Conservation (phyloP, 2,888 invertebrate genomes). For the Eupithecia inturbata region DNA sequence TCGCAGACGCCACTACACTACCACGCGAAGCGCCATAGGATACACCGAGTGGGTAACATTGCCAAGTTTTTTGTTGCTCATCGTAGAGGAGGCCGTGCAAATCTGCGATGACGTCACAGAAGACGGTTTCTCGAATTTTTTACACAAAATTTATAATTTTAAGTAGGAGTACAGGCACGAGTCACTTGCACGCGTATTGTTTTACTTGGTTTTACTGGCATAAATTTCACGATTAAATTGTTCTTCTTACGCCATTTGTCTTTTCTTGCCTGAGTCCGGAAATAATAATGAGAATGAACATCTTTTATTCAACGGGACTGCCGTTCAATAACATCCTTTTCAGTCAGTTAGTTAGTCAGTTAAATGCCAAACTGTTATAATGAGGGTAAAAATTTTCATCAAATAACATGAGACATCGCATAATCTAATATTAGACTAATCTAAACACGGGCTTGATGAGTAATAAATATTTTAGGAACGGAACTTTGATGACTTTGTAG, state of each 20-base stretch:
- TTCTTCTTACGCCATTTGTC: constrained; percentile 1
- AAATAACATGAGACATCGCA: constrained; percentile 31
- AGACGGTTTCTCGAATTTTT: constrained; percentile 39
- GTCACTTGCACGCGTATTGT: constrained; percentile 12
- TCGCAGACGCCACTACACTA: constrained; percentile 59
- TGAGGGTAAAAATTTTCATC: not conserved
- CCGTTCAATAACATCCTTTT: constrained; percentile 1
- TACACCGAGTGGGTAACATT: constrained; percentile 61
- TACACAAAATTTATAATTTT: constrained; percentile 25
- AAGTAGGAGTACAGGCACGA: constrained; percentile 31
- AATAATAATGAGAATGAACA: not conserved
- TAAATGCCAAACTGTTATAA: not conserved
- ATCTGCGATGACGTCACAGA: constrained; percentile 57
- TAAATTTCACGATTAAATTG: constrained; percentile 27
- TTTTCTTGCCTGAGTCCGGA: not conserved
- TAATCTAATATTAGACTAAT: constrained; percentile 51
- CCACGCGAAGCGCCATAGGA: constrained; percentile 64
- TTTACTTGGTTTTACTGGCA: constrained; percentile 9
- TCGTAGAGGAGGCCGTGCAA: constrained; percentile 61
- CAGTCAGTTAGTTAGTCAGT: not conserved
- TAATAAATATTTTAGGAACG: constrained; percentile 54
- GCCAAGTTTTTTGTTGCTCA: constrained; percentile 73
- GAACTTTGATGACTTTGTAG: constrained; percentile 28
- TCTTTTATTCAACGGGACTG: not conserved
- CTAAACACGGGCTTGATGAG: constrained; percentile 47